Evolutionary conservation across 2,113 vertebrate species (phyloP), one percentile per base, ranked within the genome.

Genomic region (Lepus europaeus): DNA sequence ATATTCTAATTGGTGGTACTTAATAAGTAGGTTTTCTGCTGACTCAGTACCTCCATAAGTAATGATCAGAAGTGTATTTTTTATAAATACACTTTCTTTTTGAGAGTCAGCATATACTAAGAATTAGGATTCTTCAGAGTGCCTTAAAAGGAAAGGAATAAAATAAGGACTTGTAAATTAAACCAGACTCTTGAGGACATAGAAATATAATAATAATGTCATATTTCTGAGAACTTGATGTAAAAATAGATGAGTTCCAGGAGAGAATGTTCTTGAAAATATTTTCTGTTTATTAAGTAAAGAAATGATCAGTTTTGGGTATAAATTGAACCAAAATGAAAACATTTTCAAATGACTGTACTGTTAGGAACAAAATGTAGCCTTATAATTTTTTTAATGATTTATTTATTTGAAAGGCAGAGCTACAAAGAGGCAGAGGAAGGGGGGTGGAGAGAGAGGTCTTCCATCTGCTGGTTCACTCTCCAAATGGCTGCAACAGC

Each of bases 121-220:
- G 16, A 76, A 25, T 84, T 84, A 49, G 1, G 22, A 76, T 70
- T 61, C 29, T 64, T 80, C 88, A 84, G 8, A 61, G 33, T 93
- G 59, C 66, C 13, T 79, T 83, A 68, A 59, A 72, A 20, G 36
- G 25, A 73, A 88, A 92, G 33, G 74, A 88, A 19, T 81, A 81
- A 82, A 79, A 56, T 84, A 92, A 82, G 77, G 73, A 90, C 29
- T 86, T 87, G 68, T 25, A 87, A 74, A 81, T 87, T 93, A 84
- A 93, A 68, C 87, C 29, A 91, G 77, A 88, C 29, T 68, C 36
- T 78, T 27, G 4, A 85, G 51, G 51, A 9, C 70, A 76, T 74
- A 87, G 77, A 92, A 78, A 64, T 83, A 76, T 45, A 91, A 69
- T 61, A n/a, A 49, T 36, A 87, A 36, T 69, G 10, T 72, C 3